Base-by-base conservation (phyloP, 2,797 vertebrate genomes). In the Thamnophis elegans region DNA sequence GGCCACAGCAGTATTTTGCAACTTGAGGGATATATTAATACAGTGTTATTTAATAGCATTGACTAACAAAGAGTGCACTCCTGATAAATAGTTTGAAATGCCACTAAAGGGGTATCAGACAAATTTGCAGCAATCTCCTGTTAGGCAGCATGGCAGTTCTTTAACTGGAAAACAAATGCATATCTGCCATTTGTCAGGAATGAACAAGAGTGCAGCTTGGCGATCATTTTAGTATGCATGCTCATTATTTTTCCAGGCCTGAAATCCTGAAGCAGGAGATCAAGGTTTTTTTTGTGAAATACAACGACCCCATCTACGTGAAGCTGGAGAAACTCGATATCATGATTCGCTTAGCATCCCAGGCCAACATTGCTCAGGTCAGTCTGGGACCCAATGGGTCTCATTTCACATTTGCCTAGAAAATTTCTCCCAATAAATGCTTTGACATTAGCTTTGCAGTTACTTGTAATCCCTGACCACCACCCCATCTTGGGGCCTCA, bases 221-320 rank as follows among this genome's bases (percentile, higher is more conserved):
- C 10, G 32, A 62, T 60, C 93, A 0, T 91, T 93, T 0, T 89
- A 25, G 94, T 94, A 0, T 18, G 7, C 56, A 0, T 87, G 51
- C 86, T 10, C 51, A 42, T 4, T 20, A 13, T 13, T 68, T 87
- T 87, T 51, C 62, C 92, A 98, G 98, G 89, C 98, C 98, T 92
- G 98, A 98, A 96, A 98, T 98, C 94, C 95, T 98, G 94, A 98
- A 98, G 95, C 98, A 98, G 62, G 98, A 98, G 95, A 98, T 98
- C 90, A 98, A 98, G 95, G 98, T 98, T 82, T 98, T 98, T 96
- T 98, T 98, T 87, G 98, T 98, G 94, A 98, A 98, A 92, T 98
- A 98, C 96, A 98, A 98, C 0, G 98, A 98, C 93, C 98, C 98
- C 88, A 98, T 98, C 96, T 98, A 98, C 4, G 98, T 98, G 93